These are phyloP conservation scores for Aix galericulata DNA, from an alignment of 2,113 vertebrate species.

Conservation along the genomic window DNA sequence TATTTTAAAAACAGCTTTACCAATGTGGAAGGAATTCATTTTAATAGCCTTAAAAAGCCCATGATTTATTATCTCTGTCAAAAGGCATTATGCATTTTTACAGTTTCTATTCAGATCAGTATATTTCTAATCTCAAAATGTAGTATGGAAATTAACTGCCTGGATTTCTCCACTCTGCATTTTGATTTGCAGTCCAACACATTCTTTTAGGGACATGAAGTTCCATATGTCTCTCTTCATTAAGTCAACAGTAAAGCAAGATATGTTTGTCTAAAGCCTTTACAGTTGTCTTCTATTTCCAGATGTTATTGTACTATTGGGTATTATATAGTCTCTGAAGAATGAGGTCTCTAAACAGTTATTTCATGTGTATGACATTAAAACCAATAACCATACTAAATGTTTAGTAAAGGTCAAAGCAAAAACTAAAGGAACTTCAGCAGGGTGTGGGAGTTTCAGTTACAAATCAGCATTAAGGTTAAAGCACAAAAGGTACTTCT, in stretches of 20 bases:
- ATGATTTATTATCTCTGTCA: conserved; percentile 57
- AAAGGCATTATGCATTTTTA: conserved; percentile 45
- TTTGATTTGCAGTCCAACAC: conserved; percentile 12
- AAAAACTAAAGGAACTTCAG: not conserved
- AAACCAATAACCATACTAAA: not conserved
- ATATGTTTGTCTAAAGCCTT: not conserved
- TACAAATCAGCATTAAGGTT: not conserved
- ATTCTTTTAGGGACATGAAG: conserved; percentile 29
- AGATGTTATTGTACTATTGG: not conserved
- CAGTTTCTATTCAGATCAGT: conserved; percentile 32
- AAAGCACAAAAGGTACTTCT: not conserved
- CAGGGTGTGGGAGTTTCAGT: not conserved
- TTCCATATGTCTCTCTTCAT: not conserved
- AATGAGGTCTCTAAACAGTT: not conserved
- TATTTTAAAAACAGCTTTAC: conserved; percentile 27
- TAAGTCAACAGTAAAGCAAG: conserved; percentile 26
- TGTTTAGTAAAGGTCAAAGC: not conserved
- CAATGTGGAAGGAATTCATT: conserved; percentile 30
- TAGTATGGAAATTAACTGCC: conserved; percentile 40
- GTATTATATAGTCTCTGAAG: not conserved
- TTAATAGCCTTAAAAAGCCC: conserved; percentile 48
- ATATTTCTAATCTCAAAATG: conserved; percentile 40
- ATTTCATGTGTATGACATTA: not conserved
- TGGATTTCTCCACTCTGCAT: conserved; percentile 15
- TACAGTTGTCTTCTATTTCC: not conserved